phyloP scores from a whole-genome alignment of 92 coral and sea anemone species.

The Heliopora coerulea region DNA sequence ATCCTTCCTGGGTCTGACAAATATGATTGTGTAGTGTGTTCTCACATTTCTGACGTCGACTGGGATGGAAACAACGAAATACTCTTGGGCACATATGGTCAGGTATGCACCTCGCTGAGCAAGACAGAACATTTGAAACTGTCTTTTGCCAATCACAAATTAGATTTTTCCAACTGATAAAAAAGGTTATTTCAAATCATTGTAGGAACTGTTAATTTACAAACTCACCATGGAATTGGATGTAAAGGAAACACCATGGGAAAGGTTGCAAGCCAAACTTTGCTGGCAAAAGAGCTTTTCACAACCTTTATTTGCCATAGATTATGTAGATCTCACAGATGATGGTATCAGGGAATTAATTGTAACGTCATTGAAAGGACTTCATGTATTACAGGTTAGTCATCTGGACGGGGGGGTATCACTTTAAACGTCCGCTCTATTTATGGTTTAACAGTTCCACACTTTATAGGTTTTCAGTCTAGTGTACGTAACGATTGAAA shows the following conservation, averaged over 20 bases:
- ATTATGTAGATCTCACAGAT: slow-evolving; percentile 82
- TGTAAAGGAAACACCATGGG: neutral
- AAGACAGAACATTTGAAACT: too few relatives aligned
- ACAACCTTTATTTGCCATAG: slow-evolving; percentile 82
- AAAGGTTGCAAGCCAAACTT: slow-evolving; percentile 54
- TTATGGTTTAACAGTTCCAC: too few relatives aligned
- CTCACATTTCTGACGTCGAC: slow-evolving; percentile 88
- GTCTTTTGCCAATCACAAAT: too few relatives aligned
- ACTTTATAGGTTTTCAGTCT: too few relatives aligned
- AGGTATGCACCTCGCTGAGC: slow-evolving; percentile 49
- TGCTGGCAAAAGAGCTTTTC: slow-evolving; percentile 84
- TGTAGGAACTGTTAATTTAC: slow-evolving; percentile 63
- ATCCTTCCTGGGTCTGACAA: slow-evolving; percentile 92
- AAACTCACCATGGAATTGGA: slow-evolving; percentile 48
- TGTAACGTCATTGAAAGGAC: slow-evolving; percentile 81
- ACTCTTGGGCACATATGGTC: slow-evolving; percentile 90
- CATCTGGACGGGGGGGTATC: neutral
- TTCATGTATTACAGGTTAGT: slow-evolving; percentile 78
- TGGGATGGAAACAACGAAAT: slow-evolving; percentile 93
- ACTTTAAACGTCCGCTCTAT: neutral
- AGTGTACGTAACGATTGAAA: too few relatives aligned
- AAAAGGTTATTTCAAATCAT: too few relatives aligned
- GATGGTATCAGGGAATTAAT: slow-evolving; percentile 84
- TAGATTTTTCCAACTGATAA: too few relatives aligned
- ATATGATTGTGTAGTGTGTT: slow-evolving; percentile 87